Percentiles rank a stretch among this genome's conserved stretches.
These are phyloP conservation scores for Ips nitidus DNA, from an alignment of 1,140 invertebrate genomes.

Conservation along the genomic window DNA sequence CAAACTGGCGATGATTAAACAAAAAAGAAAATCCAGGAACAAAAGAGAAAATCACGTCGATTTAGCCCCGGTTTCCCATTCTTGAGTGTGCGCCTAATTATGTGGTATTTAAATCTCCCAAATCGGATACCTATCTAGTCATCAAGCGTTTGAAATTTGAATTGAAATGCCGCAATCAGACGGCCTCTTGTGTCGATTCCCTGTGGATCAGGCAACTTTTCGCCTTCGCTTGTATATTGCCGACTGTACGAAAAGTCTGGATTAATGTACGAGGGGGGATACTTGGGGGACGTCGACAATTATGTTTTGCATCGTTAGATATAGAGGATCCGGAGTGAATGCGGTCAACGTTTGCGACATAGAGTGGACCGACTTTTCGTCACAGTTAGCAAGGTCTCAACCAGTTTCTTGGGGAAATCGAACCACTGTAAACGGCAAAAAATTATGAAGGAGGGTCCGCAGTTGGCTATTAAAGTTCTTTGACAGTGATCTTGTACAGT, in stretches of 20 bases:
- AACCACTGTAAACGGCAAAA: too few relatives aligned
- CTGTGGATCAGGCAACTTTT: slow-evolving; percentile 19
- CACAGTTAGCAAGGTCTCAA: too few relatives aligned
- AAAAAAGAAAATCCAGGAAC: too few relatives aligned
- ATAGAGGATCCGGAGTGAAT: slow-evolving; percentile 20
- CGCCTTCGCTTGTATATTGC: slow-evolving; percentile 4
- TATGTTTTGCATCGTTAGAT: slow-evolving; percentile 32
- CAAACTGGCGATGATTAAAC: too few relatives aligned
- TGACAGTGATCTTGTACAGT: too few relatives aligned
- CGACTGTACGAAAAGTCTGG: slow-evolving; percentile 12
- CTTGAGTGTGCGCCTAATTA: slow-evolving; percentile 3
- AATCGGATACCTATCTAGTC: slow-evolving; percentile 24
- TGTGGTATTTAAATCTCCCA: slow-evolving; percentile 20
- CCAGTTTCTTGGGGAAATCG: too few relatives aligned
- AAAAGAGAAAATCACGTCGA: too few relatives aligned
- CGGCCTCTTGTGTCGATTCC: slow-evolving; percentile 13
- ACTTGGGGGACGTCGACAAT: slow-evolving; percentile 17
- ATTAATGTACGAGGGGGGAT: slow-evolving; percentile 5
- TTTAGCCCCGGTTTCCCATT: too few relatives aligned
- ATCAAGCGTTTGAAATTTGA: slow-evolving; percentile 11
- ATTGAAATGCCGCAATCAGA: slow-evolving; percentile 27
- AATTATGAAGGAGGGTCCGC: too few relatives aligned
- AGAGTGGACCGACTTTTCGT: slow-evolving; percentile 1
- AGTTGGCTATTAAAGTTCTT: too few relatives aligned
- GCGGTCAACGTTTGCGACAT: slow-evolving; percentile 20